Evolutionary conservation across 2,113 vertebrate species (phyloP), one percentile per base, ranked within the genome.

Genomic region (Calidris pugnax): DNA sequence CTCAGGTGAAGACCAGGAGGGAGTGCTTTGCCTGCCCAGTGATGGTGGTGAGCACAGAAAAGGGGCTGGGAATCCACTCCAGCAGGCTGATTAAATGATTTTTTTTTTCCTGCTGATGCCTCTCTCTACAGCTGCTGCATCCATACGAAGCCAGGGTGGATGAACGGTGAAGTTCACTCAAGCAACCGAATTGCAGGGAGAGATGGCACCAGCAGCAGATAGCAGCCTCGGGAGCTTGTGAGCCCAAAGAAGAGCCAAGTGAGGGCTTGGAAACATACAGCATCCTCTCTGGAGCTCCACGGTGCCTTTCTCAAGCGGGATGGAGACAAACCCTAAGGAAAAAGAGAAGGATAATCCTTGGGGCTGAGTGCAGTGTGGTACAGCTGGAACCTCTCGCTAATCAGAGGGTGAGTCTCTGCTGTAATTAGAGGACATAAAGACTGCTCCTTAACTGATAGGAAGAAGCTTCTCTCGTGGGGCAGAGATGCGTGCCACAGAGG

Each of bases 151-250:
- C 28, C 12, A 4, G 39, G 2, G 12, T 35, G 60, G 48, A 68
- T 1, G 5, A 79, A 79, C 79, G 14, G 41, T 57, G 53, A 23
- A 27, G 41, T 33, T 63, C 37, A 35, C 43, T 45, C 20, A 39
- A 35, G 60, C 28, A 68, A 39, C 5, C 0, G 1, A 19, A 32
- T 20, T 37, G 62, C 35, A 32, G 48, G 18, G 13, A 59, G 15
- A 1, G 2, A 47, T 11, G 33, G 18, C 15, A 39, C 48, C 3
- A 1, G 48, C 24, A 50, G 55, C 55, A 56, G 66, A 10, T 15
- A 57, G 19, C 55, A 59, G n/a, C 30, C n/a, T 33, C 2, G 0
- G 73, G 37, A 87, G 51, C n/a, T 60, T 2, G 0, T 1, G 3
- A 88, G 56, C 39, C 22, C 43, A 11, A 60, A n/a, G 23, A 35